Base-by-base conservation (phyloP, 2,113 vertebrate genomes). In the Phaetusa simplex region DNA sequence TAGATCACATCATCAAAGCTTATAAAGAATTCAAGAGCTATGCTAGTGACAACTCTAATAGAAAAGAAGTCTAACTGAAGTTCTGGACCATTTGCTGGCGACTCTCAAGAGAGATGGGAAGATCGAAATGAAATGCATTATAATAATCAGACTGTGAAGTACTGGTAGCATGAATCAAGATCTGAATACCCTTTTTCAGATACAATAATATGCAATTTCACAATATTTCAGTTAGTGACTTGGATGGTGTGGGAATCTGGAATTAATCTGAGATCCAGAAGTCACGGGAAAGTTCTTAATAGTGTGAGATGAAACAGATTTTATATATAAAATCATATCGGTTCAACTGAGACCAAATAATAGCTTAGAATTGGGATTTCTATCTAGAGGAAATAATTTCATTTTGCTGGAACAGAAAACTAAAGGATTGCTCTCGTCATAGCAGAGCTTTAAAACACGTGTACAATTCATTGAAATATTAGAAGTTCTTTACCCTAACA, bases 131-230 rank as follows among this genome's bases (percentile, higher is more conserved):
- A 96, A 97, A 97, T 69, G 64, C 5, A 2, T 90, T 95, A 86
- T 53, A 95, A 92, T 88, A 94, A 87, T 95, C 40, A 0, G 78
- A 92, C 73, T 97, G 96, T 97, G 97, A 98, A 97, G 96, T 87
- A 93, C 59, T 49, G 34, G 87, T 65, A 96, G 64, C 59, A 73
- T 86, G 94, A 94, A 93, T 77, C 71, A 95, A 77, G 86, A 94
- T 71, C 52, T 96, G 93, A 92, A 62, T 55, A 95, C 66, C 82
- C 81, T 87, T 86, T 86, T 97, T 89, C 92, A 69, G 78, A 95
- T 94, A 88, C 67, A 84, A 67, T 95, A 43, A n/a, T 34, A 83
- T 26, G 66, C 38, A 65, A 50, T 61, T 94, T 83, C 73, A 43
- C 36, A 87, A 34, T 93, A 89, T 90, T 96, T 93, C 92, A 94